Percentiles rank a stretch among this genome's conserved stretches.
Conservation (phyloP, 92 coral and sea anemone genomes). For the Epizoanthus rinbou region DNA sequence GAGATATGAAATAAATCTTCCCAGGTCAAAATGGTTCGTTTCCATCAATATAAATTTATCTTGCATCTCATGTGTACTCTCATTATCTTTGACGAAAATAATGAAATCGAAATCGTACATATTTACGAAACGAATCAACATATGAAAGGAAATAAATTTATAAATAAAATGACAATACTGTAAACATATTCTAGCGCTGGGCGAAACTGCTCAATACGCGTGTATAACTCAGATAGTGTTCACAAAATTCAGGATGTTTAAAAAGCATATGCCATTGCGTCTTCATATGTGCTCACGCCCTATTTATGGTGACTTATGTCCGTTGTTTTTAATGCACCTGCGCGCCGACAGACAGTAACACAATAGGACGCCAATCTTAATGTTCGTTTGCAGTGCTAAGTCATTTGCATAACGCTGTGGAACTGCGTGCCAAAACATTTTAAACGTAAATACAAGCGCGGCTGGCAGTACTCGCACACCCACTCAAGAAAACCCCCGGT, state of each 20-base stretch:
- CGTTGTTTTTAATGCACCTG: conserved; percentile 29
- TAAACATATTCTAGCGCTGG: neutral
- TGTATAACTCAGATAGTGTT: neutral
- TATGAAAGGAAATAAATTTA: neutral
- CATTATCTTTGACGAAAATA: conserved; percentile 16
- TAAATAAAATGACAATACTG: neutral
- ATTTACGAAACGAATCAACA: conserved; percentile 15
- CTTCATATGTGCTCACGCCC: neutral
- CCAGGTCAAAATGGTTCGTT: neutral
- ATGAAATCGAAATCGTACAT: neutral
- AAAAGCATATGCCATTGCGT: too few species aligned
- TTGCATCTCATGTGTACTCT: neutral
- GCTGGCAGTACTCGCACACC: conserved; percentile 11
- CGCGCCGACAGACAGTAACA: conserved; percentile 18
- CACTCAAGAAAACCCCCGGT: neutral
- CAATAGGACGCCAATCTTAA: conserved; percentile 26
- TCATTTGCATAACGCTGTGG: conserved; percentile 40
- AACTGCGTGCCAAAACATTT: conserved; percentile 15
- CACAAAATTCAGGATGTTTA: neutral
- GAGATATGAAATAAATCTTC: neutral
- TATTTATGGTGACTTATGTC: conserved; percentile 15
- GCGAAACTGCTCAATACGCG: neutral
- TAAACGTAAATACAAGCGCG: conserved; percentile 28
- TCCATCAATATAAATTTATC: neutral
- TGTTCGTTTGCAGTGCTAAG: neutral